Evolutionary conservation across 2,113 vertebrate genomes (phyloP).

Genomic region (Lamprotornis superbus): DNA sequence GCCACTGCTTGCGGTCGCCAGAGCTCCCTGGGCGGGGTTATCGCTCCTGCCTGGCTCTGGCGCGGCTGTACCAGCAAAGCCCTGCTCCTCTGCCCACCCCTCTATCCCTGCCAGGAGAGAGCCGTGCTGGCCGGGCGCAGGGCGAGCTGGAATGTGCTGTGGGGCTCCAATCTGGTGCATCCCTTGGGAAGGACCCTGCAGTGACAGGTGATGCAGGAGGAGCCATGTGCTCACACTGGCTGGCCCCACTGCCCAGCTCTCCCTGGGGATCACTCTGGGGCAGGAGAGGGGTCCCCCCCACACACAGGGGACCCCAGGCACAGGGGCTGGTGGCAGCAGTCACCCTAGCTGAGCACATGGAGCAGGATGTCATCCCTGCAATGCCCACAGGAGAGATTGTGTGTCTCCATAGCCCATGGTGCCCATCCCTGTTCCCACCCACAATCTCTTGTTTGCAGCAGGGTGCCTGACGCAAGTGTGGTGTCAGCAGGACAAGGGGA

Average conservation of each 20-base stretch:
- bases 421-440: not conserved
- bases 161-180: not conserved
- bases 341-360: not conserved
- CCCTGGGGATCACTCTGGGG: not conserved
- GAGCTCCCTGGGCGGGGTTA: accelerated
- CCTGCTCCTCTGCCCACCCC: not conserved
- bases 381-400: not conserved
- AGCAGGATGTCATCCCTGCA: not conserved
- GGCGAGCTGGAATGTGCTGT: not conserved
- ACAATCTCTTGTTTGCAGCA: accelerated
- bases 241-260: not conserved
- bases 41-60: not conserved
- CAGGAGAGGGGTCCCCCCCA: not conserved
- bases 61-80: not conserved
- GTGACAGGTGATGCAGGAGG: not conserved
- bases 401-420: not conserved
- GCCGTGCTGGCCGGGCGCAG: accelerated
- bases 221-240: not conserved
- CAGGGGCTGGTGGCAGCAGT: not conserved
- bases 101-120: not conserved
- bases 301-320: not conserved
- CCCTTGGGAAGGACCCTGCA: not conserved
- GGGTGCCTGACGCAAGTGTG: not conserved
- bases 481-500: not conserved
- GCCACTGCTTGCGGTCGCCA: accelerated